Percentiles rank a stretch among this genome's conserved stretches.
Conservation (phyloP, 2,113 vertebrate genomes). For the Anser brachyrhynchus region DNA sequence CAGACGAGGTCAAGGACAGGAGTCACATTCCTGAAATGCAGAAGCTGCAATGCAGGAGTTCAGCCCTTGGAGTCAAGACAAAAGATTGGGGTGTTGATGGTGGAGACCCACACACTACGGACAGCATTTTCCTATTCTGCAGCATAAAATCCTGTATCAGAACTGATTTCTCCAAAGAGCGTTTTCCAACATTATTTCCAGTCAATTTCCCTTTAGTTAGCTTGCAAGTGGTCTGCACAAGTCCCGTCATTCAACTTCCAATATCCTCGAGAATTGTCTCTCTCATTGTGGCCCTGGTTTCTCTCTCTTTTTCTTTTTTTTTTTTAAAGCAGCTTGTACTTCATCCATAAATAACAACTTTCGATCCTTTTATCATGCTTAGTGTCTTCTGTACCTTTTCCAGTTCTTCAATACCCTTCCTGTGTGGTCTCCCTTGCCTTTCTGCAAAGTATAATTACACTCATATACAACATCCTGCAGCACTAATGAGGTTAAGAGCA, state of each 20-base stretch:
- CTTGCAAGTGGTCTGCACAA: background rate
- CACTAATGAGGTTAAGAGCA: constrained; percentile 51
- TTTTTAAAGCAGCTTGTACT: background rate
- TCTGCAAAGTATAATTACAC: constrained; percentile 26
- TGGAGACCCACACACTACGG: background rate
- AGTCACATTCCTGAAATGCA: background rate
- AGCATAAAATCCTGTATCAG: background rate
- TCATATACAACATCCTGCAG: constrained; percentile 38
- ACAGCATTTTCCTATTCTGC: background rate
- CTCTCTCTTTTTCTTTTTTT: background rate
- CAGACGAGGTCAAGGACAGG: background rate
- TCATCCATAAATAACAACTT: constrained; percentile 30
- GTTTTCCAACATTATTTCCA: background rate
- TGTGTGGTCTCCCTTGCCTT: constrained; percentile 58
- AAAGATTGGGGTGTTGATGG: background rate
- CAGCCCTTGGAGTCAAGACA: background rate
- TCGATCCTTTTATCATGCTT: background rate
- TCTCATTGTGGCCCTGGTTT: background rate
- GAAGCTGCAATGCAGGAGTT: background rate
- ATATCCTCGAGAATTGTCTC: background rate
- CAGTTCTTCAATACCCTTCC: constrained; percentile 52
- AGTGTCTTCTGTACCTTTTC: constrained; percentile 19
- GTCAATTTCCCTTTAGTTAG: background rate
- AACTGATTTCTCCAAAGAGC: background rate
- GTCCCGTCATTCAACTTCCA: background rate